Conservation (phyloP, 2,797 vertebrate genomes). For the Thamnophis elegans region DNA sequence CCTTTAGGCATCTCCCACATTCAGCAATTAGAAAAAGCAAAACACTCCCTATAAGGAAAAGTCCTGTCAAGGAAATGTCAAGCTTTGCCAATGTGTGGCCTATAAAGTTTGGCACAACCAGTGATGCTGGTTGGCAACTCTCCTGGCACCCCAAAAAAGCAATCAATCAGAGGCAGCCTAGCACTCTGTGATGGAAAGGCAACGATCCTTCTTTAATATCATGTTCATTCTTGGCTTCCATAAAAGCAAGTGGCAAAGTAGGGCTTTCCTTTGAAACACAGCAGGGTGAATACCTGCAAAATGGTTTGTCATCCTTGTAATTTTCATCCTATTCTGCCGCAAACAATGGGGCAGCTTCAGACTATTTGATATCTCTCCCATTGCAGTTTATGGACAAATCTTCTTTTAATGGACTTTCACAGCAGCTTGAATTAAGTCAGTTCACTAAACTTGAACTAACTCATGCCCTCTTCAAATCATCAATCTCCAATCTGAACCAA, state of each 20-base stretch:
- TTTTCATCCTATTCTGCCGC: neutral
- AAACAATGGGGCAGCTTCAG: neutral
- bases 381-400: neutral
- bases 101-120: neutral
- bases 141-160: neutral
- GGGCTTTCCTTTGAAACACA: neutral
- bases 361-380: neutral
- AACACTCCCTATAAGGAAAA: neutral
- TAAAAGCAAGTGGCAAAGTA: neutral
- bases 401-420: neutral
- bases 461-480: neutral
- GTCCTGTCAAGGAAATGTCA: neutral
- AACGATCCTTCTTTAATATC: neutral
- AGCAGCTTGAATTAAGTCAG: neutral
- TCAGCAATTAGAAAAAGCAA: neutral
- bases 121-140: neutral
- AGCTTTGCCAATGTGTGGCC: neutral
- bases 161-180: neutral
- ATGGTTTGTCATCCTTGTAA: neutral
- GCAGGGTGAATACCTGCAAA: neutral
- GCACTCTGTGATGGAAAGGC: neutral
- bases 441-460: neutral
- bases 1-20: neutral
- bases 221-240: neutral
- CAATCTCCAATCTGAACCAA: neutral